A percentile compares a stretch with the other conserved stretches of the same genome.
Evolutionary conservation across 2,113 vertebrate genomes (phyloP).

Genomic region (Calyptomena viridis): DNA sequence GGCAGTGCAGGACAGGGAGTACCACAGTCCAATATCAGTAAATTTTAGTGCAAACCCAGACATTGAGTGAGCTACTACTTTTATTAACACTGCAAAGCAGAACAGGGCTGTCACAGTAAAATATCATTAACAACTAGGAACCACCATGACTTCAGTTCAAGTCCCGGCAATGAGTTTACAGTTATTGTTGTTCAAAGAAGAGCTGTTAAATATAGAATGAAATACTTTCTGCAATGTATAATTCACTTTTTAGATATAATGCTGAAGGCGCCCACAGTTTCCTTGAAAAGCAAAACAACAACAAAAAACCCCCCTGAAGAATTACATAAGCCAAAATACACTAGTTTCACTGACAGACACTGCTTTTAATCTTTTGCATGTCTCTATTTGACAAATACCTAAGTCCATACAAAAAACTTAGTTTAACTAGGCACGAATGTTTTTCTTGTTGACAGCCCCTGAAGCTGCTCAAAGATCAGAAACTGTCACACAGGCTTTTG

Average conservation of each 20-base stretch:
- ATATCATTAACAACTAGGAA: slow-evolving; percentile 14
- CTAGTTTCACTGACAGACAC: neutral
- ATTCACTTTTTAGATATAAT: slow-evolving; percentile 15
- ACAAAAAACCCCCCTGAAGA: neutral
- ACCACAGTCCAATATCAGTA: neutral
- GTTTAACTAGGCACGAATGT: neutral
- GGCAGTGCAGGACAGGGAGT: neutral
- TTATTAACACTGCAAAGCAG: neutral
- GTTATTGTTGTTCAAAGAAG: slow-evolving; percentile 21
- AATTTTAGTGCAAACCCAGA: neutral
- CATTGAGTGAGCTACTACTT: slow-evolving; percentile 13
- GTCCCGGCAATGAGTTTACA: neutral
- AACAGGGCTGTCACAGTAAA: slow-evolving; percentile 22
- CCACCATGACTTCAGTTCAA: neutral
- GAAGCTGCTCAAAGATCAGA: slow-evolving; percentile 9
- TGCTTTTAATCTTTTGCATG: slow-evolving; percentile 13
- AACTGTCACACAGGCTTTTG: neutral
- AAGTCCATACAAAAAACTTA: neutral
- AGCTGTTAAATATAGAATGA: slow-evolving; percentile 33
- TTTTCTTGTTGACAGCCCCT: slow-evolving; percentile 11
- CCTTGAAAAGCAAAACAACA: neutral
- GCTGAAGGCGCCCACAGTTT: slow-evolving; percentile 14
- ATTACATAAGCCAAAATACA: neutral
- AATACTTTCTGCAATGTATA: slow-evolving; percentile 27
- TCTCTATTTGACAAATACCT: slow-evolving; percentile 14